Evolutionary conservation across 2,888 invertebrate species (phyloP), one percentile per base, ranked within the genome.

Genomic region (Hemithea aestivaria): DNA sequence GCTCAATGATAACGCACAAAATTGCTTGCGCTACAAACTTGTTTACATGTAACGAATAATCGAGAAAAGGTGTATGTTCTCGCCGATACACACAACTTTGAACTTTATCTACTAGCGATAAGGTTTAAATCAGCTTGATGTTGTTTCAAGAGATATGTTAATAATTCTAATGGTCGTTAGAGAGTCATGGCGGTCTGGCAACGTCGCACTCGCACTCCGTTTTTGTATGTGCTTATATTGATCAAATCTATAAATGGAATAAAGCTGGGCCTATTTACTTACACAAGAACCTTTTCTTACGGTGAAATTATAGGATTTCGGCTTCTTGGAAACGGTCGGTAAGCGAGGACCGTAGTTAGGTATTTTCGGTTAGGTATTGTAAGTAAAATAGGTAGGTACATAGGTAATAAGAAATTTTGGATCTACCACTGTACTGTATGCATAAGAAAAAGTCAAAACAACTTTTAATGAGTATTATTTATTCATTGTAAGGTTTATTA

Each of bases 181-280:
- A 42, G 41, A 41, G 41, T 12, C 22, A 21, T 7, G 9, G 43
- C 65, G 64, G 72, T 63, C 50, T 67, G 75, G 75, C 75, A 75
- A 75, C 75, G 66, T 58, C 62, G 74, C 75, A 35, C 41, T 32
- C 40, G 52, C n/a, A n/a, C n/a, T n/a, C n/a, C n/a, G n/a, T n/a
- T 55, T 56, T 16, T 16, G 16, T 16, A 16, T 16, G 16, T 16
- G 5, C 16, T 5, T 58, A 61, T 75, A 78, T 78, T 66, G 79
- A 78, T 77, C 70, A 67, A 61, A 60, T 60, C 74, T 75, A 73
- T 71, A 72, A 65, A 69, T 66, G 73, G 68, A 62, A 45, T 40
- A 44, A 42, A 53, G 48, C 40, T 32, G 39, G 22, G 27, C 51
- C 44, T 56, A 63, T 58, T 59, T 69, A 63, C 59, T 49, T 40